Percentiles rank a stretch among this genome's conserved stretches.
phyloP scores from a whole-genome alignment of 2,888 invertebrate species.

The Physocephala rufipes region DNA sequence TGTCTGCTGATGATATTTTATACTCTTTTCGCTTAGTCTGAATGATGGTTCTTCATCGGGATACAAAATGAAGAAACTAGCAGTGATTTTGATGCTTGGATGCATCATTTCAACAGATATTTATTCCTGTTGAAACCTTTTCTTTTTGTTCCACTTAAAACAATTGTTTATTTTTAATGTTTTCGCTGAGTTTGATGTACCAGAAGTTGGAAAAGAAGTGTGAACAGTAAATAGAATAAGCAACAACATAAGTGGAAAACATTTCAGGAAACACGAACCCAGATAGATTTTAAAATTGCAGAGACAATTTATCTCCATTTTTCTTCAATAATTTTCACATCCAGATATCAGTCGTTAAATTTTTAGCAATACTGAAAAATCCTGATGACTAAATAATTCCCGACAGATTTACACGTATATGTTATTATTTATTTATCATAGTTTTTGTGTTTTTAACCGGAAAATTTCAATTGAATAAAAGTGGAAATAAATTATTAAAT shows the following conservation, averaged over 20 bases:
- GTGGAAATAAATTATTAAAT: constrained; percentile 31
- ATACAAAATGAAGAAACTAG: not conserved
- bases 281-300: not conserved
- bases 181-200: constrained; percentile 15
- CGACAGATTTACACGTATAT: too few relatives aligned
- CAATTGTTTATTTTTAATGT: constrained; percentile 21
- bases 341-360: too few relatives aligned
- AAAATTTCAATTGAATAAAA: constrained; percentile 37
- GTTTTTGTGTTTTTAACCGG: constrained; percentile 34
- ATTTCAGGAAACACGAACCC: not conserved
- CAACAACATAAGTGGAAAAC: not conserved
- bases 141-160: constrained; percentile 27
- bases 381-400: too few relatives aligned
- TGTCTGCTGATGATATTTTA: not conserved
- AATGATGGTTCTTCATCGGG: too few relatives aligned
- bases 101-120: constrained; percentile 19
- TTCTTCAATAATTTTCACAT: too few relatives aligned
- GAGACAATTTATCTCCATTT: too few relatives aligned
- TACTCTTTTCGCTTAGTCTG: constrained; percentile 8
- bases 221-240: constrained; percentile 4
- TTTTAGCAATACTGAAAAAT: too few relatives aligned
- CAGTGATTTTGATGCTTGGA: constrained; percentile 26
- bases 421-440: constrained; percentile 14
- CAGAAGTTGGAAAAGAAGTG: not conserved
- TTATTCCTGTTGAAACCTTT: not conserved